A percentile compares a stretch with the other conserved stretches of the same genome.
phyloP scores from a whole-genome alignment of 2,113 vertebrate species.

The Patagioenas fasciata region DNA sequence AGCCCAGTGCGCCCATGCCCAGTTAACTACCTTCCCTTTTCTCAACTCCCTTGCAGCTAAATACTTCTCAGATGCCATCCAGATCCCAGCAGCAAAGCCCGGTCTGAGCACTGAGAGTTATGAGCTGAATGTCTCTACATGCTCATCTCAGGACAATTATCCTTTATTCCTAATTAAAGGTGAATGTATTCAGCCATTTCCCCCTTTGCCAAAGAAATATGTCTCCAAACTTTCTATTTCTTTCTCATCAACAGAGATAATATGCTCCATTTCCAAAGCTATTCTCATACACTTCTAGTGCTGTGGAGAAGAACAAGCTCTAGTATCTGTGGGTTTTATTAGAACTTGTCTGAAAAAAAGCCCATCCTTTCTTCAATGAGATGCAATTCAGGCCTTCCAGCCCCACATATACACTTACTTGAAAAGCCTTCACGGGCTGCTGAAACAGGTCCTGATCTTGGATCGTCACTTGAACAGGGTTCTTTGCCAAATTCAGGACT shows the following conservation, averaged over 20 bases:
- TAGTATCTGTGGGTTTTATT: not conserved
- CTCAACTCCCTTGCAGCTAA: not conserved
- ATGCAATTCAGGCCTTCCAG: not conserved
- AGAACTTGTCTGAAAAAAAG: not conserved
- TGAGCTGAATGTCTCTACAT: not conserved
- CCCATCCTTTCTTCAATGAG: not conserved
- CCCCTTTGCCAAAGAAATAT: not conserved
- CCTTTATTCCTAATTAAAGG: not conserved
- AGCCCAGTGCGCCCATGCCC: not conserved
- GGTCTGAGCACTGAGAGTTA: not conserved
- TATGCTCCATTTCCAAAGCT: not conserved
- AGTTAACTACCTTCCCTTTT: not conserved
- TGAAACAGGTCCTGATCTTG: constrained; percentile 61
- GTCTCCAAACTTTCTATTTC: not conserved
- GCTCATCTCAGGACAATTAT: not conserved
- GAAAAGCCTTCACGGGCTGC: constrained; percentile 73
- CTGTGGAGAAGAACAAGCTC: not conserved
- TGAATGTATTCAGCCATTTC: not conserved
- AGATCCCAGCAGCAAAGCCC: not conserved
- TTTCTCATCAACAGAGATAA: not conserved
- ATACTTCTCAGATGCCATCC: not conserved
- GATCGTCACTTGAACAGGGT: constrained; percentile 72
- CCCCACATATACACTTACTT: constrained; percentile 69
- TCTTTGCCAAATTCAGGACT: constrained; percentile 84
- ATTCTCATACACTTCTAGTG: not conserved